Base-by-base conservation (phyloP, 2,888 invertebrate species). In the Pachycephus smyrnensis region DNA sequence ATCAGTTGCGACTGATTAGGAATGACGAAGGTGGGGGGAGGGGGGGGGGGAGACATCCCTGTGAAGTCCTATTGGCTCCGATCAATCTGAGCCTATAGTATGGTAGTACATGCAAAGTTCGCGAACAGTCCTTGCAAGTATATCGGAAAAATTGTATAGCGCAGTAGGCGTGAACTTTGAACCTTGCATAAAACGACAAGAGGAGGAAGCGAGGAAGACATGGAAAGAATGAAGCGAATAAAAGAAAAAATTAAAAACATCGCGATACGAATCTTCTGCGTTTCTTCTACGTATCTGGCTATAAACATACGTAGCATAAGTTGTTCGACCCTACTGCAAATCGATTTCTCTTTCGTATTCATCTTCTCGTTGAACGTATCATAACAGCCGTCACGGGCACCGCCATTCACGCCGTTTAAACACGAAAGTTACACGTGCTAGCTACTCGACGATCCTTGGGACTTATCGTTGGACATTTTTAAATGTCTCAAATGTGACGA, bases 71-170 rank as follows among this genome's bases (percentile, higher is more conserved):
- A 79, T 75, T 79, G 79, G 77, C 71, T 79, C 68, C 31, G 37
- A 69, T 71, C 71, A 33, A 15, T 12, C 71, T 31, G 32, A 71
- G 32, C 33, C n/a, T 30, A 77, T 9, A 55, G 23, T 36, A 35
- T 35, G 73, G 80, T 81, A 82, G 82, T 81, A 80, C 81, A 80
- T 77, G 79, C 79, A 82, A 80, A 84, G 80, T 82, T 82, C 79
- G 78, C 30, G 37, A 69, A 31, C 69, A 32, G 68, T 37, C 79
- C 37, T 36, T 73, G 23, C 73, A 55, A 55, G 40, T 23, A 23
- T 55, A 55, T 55, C 23, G 40, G 55, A 55, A 55, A 55, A 55
- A 55, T 55, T 55, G 55, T 55, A 55, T 55, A 55, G 55, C 55
- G 55, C 55, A 55, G 23, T 55, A 23, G 23, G 23, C 55, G 2